Conservation (phyloP, 2,113 vertebrate genomes). For the Excalfactoria chinensis region DNA sequence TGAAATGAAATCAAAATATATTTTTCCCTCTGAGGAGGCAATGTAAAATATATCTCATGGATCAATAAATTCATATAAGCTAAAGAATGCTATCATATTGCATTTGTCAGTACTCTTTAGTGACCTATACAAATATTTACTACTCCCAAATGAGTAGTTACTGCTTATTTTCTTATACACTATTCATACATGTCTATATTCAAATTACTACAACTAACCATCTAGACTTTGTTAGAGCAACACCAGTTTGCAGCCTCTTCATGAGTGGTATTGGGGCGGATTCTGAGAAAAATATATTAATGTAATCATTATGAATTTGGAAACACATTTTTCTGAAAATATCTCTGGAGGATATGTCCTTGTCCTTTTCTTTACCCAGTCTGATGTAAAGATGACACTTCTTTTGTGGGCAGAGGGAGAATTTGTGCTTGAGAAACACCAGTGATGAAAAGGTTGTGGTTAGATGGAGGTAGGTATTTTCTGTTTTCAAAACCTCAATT, state of each 20-base stretch:
- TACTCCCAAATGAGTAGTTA: not conserved
- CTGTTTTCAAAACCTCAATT: not conserved
- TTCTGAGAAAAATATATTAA: not conserved
- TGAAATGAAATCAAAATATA: not conserved
- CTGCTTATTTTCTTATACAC: not conserved
- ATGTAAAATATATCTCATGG: not conserved
- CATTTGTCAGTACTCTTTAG: not conserved
- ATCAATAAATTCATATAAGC: not conserved
- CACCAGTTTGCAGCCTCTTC: not conserved
- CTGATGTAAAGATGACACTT: not conserved
- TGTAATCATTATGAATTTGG: not conserved
- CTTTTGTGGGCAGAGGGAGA: not conserved
- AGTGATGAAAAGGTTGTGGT: not conserved
- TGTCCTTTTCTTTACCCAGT: not conserved
- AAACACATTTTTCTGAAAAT: not conserved
- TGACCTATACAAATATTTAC: not conserved
- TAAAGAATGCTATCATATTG: not conserved
- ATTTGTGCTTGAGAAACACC: not conserved
- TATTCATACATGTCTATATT: not conserved
- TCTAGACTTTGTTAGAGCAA: not conserved
- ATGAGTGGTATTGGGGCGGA: fast-evolving
- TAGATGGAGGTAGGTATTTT: not conserved
- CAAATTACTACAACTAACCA: not conserved
- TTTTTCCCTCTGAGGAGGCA: not conserved
- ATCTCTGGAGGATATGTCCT: not conserved